These are phyloP conservation scores for Caenorhabditis doughertyi DNA, from an alignment of 2,888 invertebrate species.

Conservation along the genomic window DNA sequence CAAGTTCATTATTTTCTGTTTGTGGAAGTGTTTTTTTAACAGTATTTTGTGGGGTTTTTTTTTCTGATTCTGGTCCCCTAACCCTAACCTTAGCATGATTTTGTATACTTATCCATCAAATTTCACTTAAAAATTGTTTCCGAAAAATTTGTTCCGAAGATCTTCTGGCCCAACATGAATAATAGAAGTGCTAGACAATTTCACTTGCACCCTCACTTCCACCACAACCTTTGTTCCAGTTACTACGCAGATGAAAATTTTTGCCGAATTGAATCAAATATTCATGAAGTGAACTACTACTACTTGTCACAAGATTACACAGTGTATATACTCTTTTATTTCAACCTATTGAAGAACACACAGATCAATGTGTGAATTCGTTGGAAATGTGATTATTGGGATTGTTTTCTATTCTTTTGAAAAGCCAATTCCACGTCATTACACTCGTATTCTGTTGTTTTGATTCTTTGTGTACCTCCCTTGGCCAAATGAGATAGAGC, in stretches of 20 bases:
- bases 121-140: not conserved
- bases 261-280: constrained; percentile 47
- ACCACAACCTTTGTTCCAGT: constrained; percentile 39
- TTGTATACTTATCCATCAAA: no score
- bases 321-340: not conserved
- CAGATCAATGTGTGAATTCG: constrained; percentile 1
- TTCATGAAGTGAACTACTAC: constrained; percentile 46
- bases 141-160: not conserved
- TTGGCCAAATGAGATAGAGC: constrained; percentile 9
- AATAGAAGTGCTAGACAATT: constrained; percentile 24
- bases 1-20: no score
- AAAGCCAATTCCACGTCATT: constrained; percentile 35
- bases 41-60: no score
- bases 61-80: no score
- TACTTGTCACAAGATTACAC: constrained; percentile 2
- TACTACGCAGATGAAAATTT: constrained; percentile 39
- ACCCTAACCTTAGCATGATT: no score
- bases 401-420: constrained; percentile 14
- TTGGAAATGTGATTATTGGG: constrained; percentile 22
- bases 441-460: constrained; percentile 31
- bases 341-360: not conserved
- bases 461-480: constrained; percentile 30
- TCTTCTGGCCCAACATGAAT: constrained; percentile 38
- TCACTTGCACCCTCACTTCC: constrained; percentile 8
- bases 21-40: no score